phyloP scores from a whole-genome alignment of 2,797 vertebrate species.

The Alosa sapidissima region DNA sequence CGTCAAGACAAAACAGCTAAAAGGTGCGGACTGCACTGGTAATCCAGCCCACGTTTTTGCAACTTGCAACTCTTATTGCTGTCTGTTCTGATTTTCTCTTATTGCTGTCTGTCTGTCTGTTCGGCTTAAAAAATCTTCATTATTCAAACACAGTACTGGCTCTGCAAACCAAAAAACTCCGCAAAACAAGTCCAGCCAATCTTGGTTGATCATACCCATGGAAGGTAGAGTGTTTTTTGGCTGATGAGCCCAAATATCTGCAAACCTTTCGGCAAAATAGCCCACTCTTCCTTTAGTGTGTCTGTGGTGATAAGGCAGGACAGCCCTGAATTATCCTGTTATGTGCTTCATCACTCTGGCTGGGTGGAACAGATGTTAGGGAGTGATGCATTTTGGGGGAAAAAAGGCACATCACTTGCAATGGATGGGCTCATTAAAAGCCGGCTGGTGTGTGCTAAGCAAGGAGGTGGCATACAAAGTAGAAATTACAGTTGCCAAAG shows the following conservation, averaged over 20 bases:
- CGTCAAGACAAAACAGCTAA: too few relatives aligned
- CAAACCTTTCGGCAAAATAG: neutral
- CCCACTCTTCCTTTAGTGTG: neutral
- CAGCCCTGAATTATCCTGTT: neutral
- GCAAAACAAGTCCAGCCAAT: neutral
- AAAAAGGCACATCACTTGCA: neutral
- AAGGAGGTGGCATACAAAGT: neutral
- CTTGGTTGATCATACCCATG: neutral
- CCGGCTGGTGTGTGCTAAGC: neutral
- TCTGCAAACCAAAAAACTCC: too few relatives aligned
- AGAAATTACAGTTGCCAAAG: neutral
- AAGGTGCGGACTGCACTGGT: too few relatives aligned
- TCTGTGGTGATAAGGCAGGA: neutral
- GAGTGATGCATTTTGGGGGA: neutral
- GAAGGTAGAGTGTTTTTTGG: neutral
- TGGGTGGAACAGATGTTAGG: neutral
- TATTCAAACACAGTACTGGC: too few relatives aligned
- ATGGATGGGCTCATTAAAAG: constrained; percentile 8
- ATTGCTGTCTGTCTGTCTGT: neutral
- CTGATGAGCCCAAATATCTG: neutral
- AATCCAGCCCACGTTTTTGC: too few relatives aligned
- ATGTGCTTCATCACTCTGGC: neutral
- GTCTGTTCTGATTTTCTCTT: neutral
- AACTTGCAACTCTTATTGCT: neutral
- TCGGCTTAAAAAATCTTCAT: neutral